phyloP scores from a whole-genome alignment of 2,113 vertebrate genomes.

The Kryptolebias marmoratus region DNA sequence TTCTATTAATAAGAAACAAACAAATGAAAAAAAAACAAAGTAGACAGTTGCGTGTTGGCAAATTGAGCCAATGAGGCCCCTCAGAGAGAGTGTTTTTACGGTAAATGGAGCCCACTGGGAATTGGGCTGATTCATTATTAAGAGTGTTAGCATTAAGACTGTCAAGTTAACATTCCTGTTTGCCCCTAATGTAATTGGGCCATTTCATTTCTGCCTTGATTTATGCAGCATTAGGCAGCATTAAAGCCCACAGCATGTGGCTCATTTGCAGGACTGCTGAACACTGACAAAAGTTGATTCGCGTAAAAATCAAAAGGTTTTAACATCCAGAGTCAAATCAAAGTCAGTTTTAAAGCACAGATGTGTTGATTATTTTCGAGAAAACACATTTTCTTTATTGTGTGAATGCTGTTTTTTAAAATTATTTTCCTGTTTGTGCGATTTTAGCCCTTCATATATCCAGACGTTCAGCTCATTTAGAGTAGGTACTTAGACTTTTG shows the following conservation, averaged over 20 bases:
- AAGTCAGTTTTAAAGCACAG: constrained; percentile 2
- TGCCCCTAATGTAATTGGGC: constrained; percentile 64
- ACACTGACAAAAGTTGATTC: constrained; percentile 23
- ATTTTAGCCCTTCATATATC: no score
- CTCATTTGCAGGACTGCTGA: constrained; percentile 34
- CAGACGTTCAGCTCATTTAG: no score
- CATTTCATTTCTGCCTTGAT: constrained; percentile 62
- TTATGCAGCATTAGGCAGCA: constrained; percentile 59
- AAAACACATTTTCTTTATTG: neutral
- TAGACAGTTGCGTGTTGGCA: constrained; percentile 37
- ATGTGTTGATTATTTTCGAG: constrained; percentile 1
- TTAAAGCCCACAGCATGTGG: constrained; percentile 24
- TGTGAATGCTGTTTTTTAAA: no score
- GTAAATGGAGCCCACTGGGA: constrained; percentile 42
- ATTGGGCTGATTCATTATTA: constrained; percentile 65
- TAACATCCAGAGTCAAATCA: constrained; percentile 3
- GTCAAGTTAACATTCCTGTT: constrained; percentile 62
- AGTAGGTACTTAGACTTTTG: no score
- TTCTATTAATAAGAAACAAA: constrained; percentile 33
- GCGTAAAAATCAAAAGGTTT: constrained; percentile 17
- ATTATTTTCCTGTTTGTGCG: no score
- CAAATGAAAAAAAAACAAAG: constrained; percentile 13
- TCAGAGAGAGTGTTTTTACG: constrained; percentile 31
- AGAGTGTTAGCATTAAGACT: constrained; percentile 62
- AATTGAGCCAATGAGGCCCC: constrained; percentile 33